phyloP scores from a whole-genome alignment of 92 coral and sea anemone species.

The Phenganax subtilis region DNA sequence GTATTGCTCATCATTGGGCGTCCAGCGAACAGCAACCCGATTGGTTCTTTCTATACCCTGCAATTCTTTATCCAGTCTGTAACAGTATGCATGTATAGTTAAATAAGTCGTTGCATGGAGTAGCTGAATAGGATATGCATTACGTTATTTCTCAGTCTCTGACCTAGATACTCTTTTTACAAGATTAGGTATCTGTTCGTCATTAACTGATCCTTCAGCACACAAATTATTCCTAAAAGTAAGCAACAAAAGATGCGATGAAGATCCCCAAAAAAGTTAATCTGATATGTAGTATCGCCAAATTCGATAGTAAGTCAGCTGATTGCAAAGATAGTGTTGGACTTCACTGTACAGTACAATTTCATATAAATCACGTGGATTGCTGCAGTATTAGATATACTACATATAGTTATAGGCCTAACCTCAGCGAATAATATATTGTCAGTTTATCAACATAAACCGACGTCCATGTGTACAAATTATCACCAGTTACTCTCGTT shows the following conservation, averaged over 20 bases:
- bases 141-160: neutral
- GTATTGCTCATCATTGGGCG: neutral
- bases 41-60: neutral
- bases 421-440: conserved; percentile 4
- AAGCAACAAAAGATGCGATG: neutral
- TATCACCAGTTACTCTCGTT: neutral
- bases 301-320: too few species aligned
- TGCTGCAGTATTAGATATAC: too few species aligned
- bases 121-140: neutral
- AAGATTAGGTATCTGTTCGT: neutral
- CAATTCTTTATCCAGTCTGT: conserved; percentile 15
- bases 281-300: neutral
- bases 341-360: too few species aligned
- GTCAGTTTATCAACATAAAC: neutral
- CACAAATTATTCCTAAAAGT: neutral
- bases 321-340: too few species aligned
- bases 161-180: neutral
- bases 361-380: too few species aligned
- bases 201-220: neutral
- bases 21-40: conserved; percentile 7
- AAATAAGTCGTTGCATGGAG: neutral
- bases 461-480: neutral
- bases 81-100: neutral
- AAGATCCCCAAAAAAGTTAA: neutral
- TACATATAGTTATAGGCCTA: neutral